Evolutionary conservation across 2,888 invertebrate genomes (phyloP).

Genomic region (Zaprionus lineosus): DNA sequence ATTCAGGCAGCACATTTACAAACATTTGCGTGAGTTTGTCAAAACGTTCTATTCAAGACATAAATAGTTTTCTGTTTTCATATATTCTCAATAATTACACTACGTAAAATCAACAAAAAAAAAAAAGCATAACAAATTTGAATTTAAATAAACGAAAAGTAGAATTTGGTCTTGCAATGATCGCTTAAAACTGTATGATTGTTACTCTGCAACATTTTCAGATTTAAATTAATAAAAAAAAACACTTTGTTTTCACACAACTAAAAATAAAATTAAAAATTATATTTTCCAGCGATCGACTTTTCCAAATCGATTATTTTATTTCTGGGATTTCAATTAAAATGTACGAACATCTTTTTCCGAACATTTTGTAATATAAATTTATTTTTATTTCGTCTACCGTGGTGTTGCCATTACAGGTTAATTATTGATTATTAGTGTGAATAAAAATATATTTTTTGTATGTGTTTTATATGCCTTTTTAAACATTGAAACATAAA

Average conservation of each 20-base stretch:
- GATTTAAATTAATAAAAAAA: too few relatives aligned
- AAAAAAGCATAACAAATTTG: slow-evolving; percentile 21
- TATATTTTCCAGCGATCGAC: too few relatives aligned
- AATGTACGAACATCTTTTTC: too few relatives aligned
- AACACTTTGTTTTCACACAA: too few relatives aligned
- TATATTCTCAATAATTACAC: slow-evolving; percentile 59
- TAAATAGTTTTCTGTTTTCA: slow-evolving; percentile 45
- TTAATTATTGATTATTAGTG: slow-evolving; percentile 65
- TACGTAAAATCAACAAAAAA: slow-evolving; percentile 39
- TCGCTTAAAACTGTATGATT: background rate
- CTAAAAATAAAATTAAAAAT: too few relatives aligned
- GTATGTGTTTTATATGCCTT: slow-evolving; percentile 50
- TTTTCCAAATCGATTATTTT: too few relatives aligned
- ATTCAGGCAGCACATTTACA: slow-evolving; percentile 34
- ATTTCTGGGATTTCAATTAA: too few relatives aligned
- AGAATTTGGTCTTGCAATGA: slow-evolving; percentile 14
- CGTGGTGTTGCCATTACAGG: too few relatives aligned
- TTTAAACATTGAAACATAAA: slow-evolving; percentile 42
- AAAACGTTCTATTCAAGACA: slow-evolving; percentile 33
- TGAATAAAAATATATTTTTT: slow-evolving; percentile 67
- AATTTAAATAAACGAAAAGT: slow-evolving; percentile 61
- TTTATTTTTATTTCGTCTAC: too few relatives aligned
- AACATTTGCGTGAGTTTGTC: slow-evolving; percentile 39
- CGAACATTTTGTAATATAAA: too few relatives aligned
- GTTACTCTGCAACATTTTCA: too few relatives aligned